A percentile compares a stretch with the other conserved stretches of the same genome.
Conservation (phyloP, 53 echinoderm and acorn worm species). For the Holothuria scabra region DNA sequence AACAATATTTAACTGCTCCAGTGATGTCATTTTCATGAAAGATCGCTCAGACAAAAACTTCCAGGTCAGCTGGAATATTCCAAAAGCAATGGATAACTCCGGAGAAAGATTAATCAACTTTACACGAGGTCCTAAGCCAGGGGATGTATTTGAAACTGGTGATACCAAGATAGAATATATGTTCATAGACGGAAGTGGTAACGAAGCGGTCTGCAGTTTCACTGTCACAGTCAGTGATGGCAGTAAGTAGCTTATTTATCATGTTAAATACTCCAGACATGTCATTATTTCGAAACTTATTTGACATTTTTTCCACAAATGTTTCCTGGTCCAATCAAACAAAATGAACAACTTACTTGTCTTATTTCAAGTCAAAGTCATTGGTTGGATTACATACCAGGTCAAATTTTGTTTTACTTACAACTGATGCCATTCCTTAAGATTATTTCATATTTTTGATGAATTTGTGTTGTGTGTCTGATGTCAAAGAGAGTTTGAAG, state of each 20-base stretch:
- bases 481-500: no score
- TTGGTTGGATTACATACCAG: no score
- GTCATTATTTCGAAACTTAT: no score
- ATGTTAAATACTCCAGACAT: no score
- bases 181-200: not conserved
- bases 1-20: slow-evolving; percentile 1
- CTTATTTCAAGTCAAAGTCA: no score
- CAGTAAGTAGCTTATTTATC: not conserved
- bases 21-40: not conserved
- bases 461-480: no score
- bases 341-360: no score
- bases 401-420: no score
- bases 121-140: not conserved
- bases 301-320: no score
- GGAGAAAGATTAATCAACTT: not conserved
- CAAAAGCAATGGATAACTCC: slow-evolving; percentile 8
- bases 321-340: no score
- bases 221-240: slow-evolving; percentile 19
- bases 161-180: not conserved
- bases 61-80: slow-evolving; percentile 16
- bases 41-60: not conserved
- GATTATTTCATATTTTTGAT: no score
- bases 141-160: slow-evolving; percentile 6
- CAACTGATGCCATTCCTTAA: no score
- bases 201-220: slow-evolving; percentile 8